phyloP scores from a whole-genome alignment of 2,888 invertebrate species.

The Brachypalpus laphriformis region DNA sequence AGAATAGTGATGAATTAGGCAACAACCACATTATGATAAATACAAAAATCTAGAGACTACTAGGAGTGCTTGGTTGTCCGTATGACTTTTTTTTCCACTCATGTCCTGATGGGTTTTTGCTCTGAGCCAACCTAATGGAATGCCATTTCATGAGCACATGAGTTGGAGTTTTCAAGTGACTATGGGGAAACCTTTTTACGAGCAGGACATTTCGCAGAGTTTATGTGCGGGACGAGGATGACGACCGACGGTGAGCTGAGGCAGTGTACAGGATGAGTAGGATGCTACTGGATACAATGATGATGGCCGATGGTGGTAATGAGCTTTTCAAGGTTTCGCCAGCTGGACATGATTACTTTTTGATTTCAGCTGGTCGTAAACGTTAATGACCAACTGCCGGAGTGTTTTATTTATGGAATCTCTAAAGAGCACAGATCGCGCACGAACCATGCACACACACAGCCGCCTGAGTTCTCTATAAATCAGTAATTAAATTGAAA shows the following conservation, averaged over 20 bases:
- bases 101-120: not conserved
- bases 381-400: constrained; percentile 63
- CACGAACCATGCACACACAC: not conserved
- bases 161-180: constrained; percentile 54
- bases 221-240: constrained; percentile 6
- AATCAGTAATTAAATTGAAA: constrained; percentile 40
- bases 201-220: constrained; percentile 45
- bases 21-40: constrained; percentile 61
- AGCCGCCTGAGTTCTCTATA: not conserved
- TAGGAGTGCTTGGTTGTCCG: constrained; percentile 14
- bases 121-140: constrained; percentile 56
- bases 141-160: constrained; percentile 49
- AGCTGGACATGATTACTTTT: constrained; percentile 73
- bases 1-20: constrained; percentile 62
- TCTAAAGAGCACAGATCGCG: constrained; percentile 17
- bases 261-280: not conserved
- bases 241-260: no score
- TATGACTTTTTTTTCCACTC: not conserved
- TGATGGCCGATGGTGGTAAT: constrained; percentile 64
- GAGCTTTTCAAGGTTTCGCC: constrained; percentile 68
- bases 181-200: constrained; percentile 29
- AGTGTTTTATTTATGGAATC: constrained; percentile 55
- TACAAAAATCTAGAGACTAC: constrained; percentile 5
- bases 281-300: constrained; percentile 45
- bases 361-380: constrained; percentile 70